phyloP scores from a whole-genome alignment of 2,113 vertebrate species.

The Ammodramus savannarum region DNA sequence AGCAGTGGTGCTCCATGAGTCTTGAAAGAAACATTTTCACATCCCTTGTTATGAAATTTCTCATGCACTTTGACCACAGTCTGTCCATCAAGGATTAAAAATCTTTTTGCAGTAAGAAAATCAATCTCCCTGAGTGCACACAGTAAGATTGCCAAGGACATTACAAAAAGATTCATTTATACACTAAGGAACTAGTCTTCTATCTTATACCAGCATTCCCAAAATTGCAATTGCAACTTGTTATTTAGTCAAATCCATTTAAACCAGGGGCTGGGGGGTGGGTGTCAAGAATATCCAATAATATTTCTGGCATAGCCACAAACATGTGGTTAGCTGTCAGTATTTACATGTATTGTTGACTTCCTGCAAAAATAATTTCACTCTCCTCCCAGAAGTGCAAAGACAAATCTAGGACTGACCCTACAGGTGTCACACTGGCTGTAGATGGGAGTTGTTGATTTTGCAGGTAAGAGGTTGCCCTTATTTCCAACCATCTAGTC shows the following conservation, averaged over 20 bases:
- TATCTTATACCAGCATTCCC: neutral
- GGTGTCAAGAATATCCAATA: neutral
- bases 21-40: neutral
- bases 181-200: neutral
- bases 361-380: neutral
- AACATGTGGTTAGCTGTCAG: neutral
- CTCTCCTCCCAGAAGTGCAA: neutral
- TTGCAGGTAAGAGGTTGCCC: neutral
- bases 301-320: neutral
- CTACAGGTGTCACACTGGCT: neutral
- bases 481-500: rapidly evolving
- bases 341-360: neutral
- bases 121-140: neutral
- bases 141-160: neutral
- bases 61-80: neutral
- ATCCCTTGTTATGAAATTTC: neutral
- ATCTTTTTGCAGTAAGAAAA: neutral
- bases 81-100: neutral
- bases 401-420: neutral
- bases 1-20: neutral
- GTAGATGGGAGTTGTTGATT: neutral
- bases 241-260: neutral
- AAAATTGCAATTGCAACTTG: neutral
- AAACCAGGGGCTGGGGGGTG: rapidly evolving
- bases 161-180: neutral